These are phyloP conservation scores for Trachemys scripta DNA, from an alignment of 2,113 vertebrate species.

Conservation along the genomic window DNA sequence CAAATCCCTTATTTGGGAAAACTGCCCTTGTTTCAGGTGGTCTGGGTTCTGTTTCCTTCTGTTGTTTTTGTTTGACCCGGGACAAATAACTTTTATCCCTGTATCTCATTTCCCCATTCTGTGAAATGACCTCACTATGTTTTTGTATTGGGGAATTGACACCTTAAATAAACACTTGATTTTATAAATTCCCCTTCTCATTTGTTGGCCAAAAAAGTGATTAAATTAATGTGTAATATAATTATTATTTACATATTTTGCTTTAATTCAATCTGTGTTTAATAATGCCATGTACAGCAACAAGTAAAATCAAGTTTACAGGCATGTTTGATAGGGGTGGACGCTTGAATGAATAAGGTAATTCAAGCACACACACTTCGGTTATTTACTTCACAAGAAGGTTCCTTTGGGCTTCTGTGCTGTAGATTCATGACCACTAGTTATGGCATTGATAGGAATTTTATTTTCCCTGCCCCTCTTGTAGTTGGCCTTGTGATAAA, in stretches of 20 bases:
- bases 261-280: background rate
- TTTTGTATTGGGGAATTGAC: background rate
- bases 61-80: background rate
- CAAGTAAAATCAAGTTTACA: background rate
- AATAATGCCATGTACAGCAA: background rate
- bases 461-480: background rate
- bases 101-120: background rate
- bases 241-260: background rate
- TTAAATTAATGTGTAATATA: background rate
- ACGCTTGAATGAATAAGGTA: background rate
- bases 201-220: slow-evolving; percentile 4
- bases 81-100: background rate
- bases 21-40: background rate
- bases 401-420: background rate
- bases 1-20: background rate
- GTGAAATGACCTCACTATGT: background rate
- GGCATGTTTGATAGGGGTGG: background rate
- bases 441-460: background rate
- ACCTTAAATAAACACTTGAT: background rate
- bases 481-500: background rate
- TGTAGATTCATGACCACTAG: background rate
- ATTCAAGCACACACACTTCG: background rate
- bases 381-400: background rate
- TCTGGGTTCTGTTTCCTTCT: background rate
- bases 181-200: background rate